phyloP scores from a whole-genome alignment of 2,888 invertebrate genomes.

The Drosophila meridiana region DNA sequence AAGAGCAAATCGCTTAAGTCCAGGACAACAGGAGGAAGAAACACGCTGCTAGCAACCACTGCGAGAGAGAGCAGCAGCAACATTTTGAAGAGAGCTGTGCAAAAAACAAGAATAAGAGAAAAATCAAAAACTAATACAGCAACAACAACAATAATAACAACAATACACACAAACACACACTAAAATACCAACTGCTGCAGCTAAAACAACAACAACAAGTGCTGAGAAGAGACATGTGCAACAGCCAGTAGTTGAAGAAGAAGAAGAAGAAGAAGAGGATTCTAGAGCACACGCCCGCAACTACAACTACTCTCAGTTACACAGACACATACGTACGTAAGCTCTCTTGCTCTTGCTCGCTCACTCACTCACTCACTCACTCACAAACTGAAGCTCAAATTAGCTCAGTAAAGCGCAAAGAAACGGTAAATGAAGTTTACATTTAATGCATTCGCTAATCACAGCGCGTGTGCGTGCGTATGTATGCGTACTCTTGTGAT shows the following conservation, averaged over 20 bases:
- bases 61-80: conserved; percentile 34
- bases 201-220: conserved; percentile 22
- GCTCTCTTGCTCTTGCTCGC: conserved; percentile 5
- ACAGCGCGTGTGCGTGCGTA: neutral
- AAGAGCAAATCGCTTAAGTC: conserved; percentile 64
- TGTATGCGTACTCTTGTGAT: neutral
- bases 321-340: conserved; percentile 1
- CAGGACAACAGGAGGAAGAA: conserved; percentile 51
- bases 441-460: conserved; percentile 20
- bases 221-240: conserved; percentile 8
- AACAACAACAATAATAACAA: conserved; percentile 10
- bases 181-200: conserved; percentile 22
- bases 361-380: conserved; percentile 9
- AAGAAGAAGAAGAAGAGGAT: neutral
- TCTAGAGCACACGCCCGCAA: conserved; percentile 32
- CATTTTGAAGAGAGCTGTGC: conserved; percentile 28
- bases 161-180: neutral
- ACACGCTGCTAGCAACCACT: conserved; percentile 48
- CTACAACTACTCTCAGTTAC: conserved; percentile 21
- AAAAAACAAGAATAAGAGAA: neutral
- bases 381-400: conserved; percentile 16
- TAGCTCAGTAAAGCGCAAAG: conserved; percentile 16
- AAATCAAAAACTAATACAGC: neutral
- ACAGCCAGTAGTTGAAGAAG: conserved; percentile 11
- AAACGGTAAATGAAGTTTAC: conserved; percentile 46